Base-by-base conservation (phyloP, 2,797 vertebrate genomes). In the Bovichtus variegatus region DNA sequence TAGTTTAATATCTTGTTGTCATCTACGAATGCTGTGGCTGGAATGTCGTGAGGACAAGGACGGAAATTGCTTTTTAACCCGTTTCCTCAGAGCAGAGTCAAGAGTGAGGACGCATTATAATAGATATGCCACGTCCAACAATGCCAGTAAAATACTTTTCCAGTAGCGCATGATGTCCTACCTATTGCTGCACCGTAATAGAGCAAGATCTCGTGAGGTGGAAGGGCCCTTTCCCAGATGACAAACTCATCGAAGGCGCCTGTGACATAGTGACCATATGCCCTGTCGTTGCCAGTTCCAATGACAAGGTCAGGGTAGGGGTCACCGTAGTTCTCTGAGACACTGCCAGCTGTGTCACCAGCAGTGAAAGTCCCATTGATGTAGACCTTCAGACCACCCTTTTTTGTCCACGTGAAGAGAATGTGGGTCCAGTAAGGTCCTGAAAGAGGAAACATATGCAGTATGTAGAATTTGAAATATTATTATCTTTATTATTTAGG, bases 161-260 rank as follows among this genome's bases (percentile, higher is more conserved):
- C 44, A 78, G 44, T 21, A 40, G 21, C 73, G 51, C 13, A 34
- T 41, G 59, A 36, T 40, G 71, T 91, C 95, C 91, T 94, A 99
- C 98, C 97, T 23, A 92, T 34, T n/a, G 97, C 96, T 9, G 97
- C 97, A 1, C 88, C 94, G 86, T 98, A 99, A 93, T 99, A 99
- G 53, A 96, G 93, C 53, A 80, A 38, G 4, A 99, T 84, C 64
- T 99, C 96, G 0, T n/a, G 23, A 0, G 96, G 90, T 0, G 93
- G 95, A 49, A 99, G 97, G 0, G 97, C 97, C 47, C 95, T 85
- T 46, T 99, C 97, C 98, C 98, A 99, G 87, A 99, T 97, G 85
- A 99, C 90, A 71, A 99, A 98, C 83, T 99, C 98, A 6, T 99
- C 98, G 1, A 99, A 99, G 0, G 96, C 96, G 0, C 97, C 95